Conservation (phyloP, 2,888 invertebrate species). For the Smittia sp. region DNA sequence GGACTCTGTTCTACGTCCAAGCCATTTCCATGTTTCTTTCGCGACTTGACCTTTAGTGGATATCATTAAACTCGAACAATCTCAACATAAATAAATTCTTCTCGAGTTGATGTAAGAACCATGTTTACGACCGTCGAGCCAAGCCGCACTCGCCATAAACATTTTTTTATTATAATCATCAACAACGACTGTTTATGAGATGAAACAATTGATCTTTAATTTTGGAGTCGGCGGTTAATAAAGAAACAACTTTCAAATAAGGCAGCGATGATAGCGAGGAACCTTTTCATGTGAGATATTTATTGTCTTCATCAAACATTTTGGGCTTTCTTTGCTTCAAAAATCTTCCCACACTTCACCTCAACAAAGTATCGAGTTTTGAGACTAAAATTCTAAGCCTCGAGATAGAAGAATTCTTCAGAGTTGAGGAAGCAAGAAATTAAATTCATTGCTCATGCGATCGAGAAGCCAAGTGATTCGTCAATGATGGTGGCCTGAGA, state of each 20-base stretch:
- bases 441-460: not conserved
- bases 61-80: constrained; percentile 13
- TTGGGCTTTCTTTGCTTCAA: not conserved
- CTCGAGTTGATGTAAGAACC: not conserved
- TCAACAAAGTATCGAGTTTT: no score
- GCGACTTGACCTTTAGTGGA: not conserved
- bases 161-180: constrained; percentile 25
- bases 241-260: not conserved
- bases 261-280: not conserved
- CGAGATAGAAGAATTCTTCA: not conserved
- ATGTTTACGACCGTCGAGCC: not conserved
- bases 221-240: not conserved
- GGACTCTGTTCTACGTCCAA: not conserved
- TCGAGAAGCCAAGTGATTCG: not conserved
- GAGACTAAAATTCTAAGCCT: no score
- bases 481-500: not conserved
- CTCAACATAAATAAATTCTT: not conserved
- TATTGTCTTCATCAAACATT: no score
- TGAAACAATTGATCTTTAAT: constrained; percentile 36
- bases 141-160: constrained; percentile 15
- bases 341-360: no score
- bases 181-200: not conserved
- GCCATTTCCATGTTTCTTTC: not conserved
- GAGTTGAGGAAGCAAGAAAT: not conserved
- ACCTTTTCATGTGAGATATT: no score